Evolutionary conservation across 2,797 vertebrate genomes (phyloP), one percentile per base, ranked within the genome.

Genomic region (Nannoperca obscura): DNA sequence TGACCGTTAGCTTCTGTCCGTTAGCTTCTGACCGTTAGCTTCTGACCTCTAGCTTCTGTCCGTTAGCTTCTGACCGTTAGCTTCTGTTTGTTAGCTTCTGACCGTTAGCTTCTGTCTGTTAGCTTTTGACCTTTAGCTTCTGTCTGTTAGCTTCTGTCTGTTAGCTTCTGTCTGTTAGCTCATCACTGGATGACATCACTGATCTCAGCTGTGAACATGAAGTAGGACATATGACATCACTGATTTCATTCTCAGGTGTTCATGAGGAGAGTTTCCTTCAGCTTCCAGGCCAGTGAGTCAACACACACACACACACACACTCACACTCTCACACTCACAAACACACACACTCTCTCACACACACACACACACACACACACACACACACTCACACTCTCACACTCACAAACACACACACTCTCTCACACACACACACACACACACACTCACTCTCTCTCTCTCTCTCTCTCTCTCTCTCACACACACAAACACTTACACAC

Each of bases 201-300:
- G 42, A 30, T 60, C 44, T 86, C 81, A 84, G 76, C 73, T 78
- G 82, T 65, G 68, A 44, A 75, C 75, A 77, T 10, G 60, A 78
- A 71, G 47, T 68, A 71, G 71, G 66, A 71, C 79, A 67, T 20
- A 24, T 66, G 66, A 76, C 38, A 53, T 76, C 65, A 36, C 13
- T 11, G n/a, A 32, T 60, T 80, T 6, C 44, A 60, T 44, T 47
- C 70, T 70, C 67, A 57, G 79, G 59, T 66, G 68, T 58, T 49
- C 71, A 69, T 61, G 63, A 62, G 15, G 32, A 54, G 19, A 52
- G 15, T 59, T 47, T 62, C 47, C 52, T 76, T 76, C 57, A 68
- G 74, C 44, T 81, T 82, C 74, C 80, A 82, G 80, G 80, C 64
- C 80, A 82, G 14, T 57, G 69, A 71, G 20, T 38, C n/a, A 7